Evolutionary conservation across 2,888 invertebrate species (phyloP), one percentile per base, ranked within the genome.

Genomic region (Hemaris fuciformis): DNA sequence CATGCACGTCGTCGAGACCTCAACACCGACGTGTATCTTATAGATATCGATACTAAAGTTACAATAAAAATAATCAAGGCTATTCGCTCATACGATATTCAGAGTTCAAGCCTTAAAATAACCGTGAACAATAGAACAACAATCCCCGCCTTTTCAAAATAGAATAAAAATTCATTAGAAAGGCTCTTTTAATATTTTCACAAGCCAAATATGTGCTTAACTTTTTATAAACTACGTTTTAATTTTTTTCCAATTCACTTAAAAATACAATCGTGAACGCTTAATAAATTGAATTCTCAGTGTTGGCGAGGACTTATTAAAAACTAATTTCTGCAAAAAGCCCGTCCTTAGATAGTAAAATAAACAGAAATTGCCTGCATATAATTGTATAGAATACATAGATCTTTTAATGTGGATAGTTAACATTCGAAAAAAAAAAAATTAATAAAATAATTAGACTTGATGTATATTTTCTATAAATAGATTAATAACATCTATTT

Each of bases 261-360:
- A 53, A 53, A 53, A 53, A 53, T 53, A 53, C 53, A 31, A 4
- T 18, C 10, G 5, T 53, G 8, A 38, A 38, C 4, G 38, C 48
- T 46, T 48, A 27, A 48, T 48, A 27, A 31, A 53, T 53, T 53
- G 10, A 53, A 53, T 27, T 53, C 53, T 48, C n/a, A 46, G 53
- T 18, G 18, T 18, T 7, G 10, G 10, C 38, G 38, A 13, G 13
- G 38, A 38, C 38, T 13, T 13, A 20, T 23, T 31, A 10, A 53
- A 46, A 53, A 53, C 5, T 18, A 18, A 53, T 48, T 48, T 38
- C 13, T 27, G 8, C 15, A 15, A 15, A 48, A 27, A 25, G 3
- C 2, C 27, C 13, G 38, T 3, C 38, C 13, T 38, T 2, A 38
- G 38, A 38, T 48, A 27, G 48, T 48, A 27, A 13, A 10, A 20